Evolutionary conservation across 2,113 vertebrate species (phyloP).

Genomic region (Trematocara zebra): DNA sequence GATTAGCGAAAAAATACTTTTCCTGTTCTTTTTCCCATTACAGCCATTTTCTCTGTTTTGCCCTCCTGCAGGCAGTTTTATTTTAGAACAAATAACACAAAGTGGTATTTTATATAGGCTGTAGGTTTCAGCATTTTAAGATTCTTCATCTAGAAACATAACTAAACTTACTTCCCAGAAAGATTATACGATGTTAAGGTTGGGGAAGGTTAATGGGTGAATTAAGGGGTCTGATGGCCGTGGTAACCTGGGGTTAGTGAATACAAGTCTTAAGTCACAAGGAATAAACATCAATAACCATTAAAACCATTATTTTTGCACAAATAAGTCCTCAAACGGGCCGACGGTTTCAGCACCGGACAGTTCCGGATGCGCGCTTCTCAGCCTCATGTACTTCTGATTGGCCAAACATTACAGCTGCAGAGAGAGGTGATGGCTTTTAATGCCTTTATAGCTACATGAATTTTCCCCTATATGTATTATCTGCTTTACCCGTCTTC

Average conservation of each 20-base stretch:
- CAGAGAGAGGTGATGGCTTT: not conserved
- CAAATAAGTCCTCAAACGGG: not conserved
- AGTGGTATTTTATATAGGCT: not conserved
- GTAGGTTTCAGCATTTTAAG: not conserved
- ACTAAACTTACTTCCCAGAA: not conserved
- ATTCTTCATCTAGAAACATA: not conserved
- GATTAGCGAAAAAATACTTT: not conserved
- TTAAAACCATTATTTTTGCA: not conserved
- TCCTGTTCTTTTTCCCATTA: not conserved
- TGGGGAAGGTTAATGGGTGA: not conserved
- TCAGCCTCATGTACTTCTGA: not conserved
- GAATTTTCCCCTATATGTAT: not conserved
- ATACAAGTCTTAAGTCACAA: not conserved
- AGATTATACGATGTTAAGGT: not conserved
- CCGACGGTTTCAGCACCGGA: constrained; percentile 52
- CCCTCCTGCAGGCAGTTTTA: not conserved
- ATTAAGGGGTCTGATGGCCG: not conserved
- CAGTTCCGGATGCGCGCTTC: constrained; percentile 15
- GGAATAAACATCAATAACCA: not conserved
- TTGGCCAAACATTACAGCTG: not conserved
- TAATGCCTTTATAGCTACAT: not conserved
- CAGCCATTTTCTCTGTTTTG: not conserved
- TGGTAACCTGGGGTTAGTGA: not conserved
- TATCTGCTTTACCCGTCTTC: not conserved
- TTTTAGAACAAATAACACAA: not conserved